These are phyloP conservation scores for Holcopasites calliopsidis DNA, from an alignment of 1,140 invertebrate genomes.

Conservation along the genomic window DNA sequence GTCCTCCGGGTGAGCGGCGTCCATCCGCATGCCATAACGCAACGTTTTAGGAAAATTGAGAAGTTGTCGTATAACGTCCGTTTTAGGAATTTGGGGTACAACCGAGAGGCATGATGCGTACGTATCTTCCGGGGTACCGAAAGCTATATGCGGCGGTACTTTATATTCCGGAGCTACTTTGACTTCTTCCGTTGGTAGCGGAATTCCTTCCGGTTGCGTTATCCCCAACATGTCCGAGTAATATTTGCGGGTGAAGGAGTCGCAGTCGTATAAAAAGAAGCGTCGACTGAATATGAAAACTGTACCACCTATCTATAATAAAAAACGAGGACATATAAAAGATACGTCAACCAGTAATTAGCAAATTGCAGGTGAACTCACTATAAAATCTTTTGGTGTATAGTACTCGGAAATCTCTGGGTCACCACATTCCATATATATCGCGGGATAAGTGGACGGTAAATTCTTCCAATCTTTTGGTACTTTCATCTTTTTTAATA, in stretches of 20 bases:
- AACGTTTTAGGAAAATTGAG: constrained; percentile 83
- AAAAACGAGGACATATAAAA: not conserved
- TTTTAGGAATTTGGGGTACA: constrained; percentile 85
- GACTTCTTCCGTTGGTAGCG: constrained; percentile 3
- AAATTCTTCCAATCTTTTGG: constrained; percentile 89
- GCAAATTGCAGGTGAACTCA: constrained; percentile 25
- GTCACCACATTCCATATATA: constrained; percentile 83
- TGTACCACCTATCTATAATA: constrained; percentile 83
- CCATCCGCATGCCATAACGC: constrained; percentile 84
- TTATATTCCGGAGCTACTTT: not conserved
- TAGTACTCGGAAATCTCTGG: constrained; percentile 88
- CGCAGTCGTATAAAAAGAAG: constrained; percentile 90
- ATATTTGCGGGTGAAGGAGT: constrained; percentile 89
- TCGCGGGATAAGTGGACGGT: constrained; percentile 76
- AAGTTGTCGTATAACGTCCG: constrained; percentile 83
- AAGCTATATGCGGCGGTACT: constrained; percentile 40
- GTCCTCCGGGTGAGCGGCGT: constrained; percentile 85
- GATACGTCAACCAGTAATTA: not conserved
- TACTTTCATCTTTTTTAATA: constrained; percentile 88
- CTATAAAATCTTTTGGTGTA: constrained; percentile 86
- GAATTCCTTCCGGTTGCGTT: constrained; percentile 73
- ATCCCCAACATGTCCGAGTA: constrained; percentile 80
- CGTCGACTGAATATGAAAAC: constrained; percentile 84
- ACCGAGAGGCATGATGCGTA: constrained; percentile 85
- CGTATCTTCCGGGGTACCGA: constrained; percentile 84